Base-by-base conservation (phyloP, 1,140 invertebrate species). In the Heliconius congener region DNA sequence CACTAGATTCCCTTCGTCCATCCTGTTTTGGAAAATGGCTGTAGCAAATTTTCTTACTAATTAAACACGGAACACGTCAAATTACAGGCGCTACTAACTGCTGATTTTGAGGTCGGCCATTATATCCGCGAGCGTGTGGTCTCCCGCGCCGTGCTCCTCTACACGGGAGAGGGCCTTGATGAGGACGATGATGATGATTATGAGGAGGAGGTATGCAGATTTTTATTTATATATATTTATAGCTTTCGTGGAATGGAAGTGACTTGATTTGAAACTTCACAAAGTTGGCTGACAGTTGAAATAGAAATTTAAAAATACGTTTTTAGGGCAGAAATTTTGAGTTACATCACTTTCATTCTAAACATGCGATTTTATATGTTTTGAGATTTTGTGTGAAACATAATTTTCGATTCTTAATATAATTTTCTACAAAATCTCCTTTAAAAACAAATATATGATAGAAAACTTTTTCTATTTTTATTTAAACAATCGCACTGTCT, bases 91-190 rank as follows among this genome's bases (percentile, higher is more conserved):
- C 19, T 79, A 19, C 46, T 78, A 9, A 78, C 77, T 6, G 97
- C 97, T 81, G 99, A 99, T 95, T 99, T 99, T 95, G 99, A 99
- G 95, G 98, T 99, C 93, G 99, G 99, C n/a, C 98, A 99, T 95
- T 99, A 99, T 92, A 98, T 99, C 87, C 96, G 98, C 86, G 98
- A 99, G 90, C 96, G 98, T 82, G 97, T 99, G 85, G 97, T 99
- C 85, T 98, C 98, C 39, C 96, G 97, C 91, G 98, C 98, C 84
- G 97, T 99, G 73, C 96, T 99, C 39, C 99, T 98, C 87, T 99
- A 97, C 91, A 99, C 99, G 85, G 99, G 97, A 70, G 97, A 97
- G 95, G 96, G 96, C 42, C 95, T 97, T 23, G 97, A 97, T 85
- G 97, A 97, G 77, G 97, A 97, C 77, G 97, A 97, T 70, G 96